A percentile compares a stretch with the other conserved stretches of the same genome.
phyloP scores from a whole-genome alignment of 2,797 vertebrate species.

The Coregonus sp. region DNA sequence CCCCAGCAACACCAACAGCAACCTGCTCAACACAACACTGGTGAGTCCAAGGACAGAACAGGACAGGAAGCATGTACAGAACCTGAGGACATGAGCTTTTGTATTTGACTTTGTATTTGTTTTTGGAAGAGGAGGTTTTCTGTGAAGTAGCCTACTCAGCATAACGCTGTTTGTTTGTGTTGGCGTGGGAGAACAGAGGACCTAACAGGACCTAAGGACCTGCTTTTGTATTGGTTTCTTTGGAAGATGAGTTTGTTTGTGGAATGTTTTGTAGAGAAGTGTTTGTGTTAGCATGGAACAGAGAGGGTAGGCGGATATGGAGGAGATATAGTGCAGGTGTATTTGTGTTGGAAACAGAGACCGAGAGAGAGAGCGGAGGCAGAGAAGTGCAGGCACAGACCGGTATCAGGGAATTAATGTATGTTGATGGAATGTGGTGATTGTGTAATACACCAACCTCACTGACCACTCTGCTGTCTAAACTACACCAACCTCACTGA shows the following conservation, averaged over 20 bases:
- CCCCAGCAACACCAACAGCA: constrained; percentile 62
- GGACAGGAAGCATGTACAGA: not conserved
- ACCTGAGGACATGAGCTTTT: constrained; percentile 5
- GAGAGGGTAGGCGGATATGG: not conserved
- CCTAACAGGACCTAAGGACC: not conserved
- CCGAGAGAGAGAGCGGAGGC: not conserved
- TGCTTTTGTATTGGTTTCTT: constrained; percentile 1
- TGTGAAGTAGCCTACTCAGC: not conserved
- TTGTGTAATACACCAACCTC: constrained; percentile 64
- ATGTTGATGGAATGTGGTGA: constrained; percentile 71
- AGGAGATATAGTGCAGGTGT: constrained; percentile 31
- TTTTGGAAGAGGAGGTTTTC: not conserved
- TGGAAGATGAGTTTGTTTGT: not conserved
- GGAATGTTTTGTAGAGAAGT: not conserved
- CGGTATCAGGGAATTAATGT: constrained; percentile 62
- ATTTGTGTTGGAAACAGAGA: constrained; percentile 19
- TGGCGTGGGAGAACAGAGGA: not conserved
- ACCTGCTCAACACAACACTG: constrained; percentile 56
- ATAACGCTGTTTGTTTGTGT: not conserved
- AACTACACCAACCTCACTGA: too few species aligned
- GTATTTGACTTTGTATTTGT: not conserved
- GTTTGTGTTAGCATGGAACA: not conserved
- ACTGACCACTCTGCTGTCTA: constrained; percentile 31
- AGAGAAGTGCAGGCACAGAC: constrained; percentile 56
- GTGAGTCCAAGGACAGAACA: constrained; percentile 57